A percentile compares a stretch with the other conserved stretches of the same genome.
Conservation (phyloP, 2,113 vertebrate genomes). For the Chrysemys picta region DNA sequence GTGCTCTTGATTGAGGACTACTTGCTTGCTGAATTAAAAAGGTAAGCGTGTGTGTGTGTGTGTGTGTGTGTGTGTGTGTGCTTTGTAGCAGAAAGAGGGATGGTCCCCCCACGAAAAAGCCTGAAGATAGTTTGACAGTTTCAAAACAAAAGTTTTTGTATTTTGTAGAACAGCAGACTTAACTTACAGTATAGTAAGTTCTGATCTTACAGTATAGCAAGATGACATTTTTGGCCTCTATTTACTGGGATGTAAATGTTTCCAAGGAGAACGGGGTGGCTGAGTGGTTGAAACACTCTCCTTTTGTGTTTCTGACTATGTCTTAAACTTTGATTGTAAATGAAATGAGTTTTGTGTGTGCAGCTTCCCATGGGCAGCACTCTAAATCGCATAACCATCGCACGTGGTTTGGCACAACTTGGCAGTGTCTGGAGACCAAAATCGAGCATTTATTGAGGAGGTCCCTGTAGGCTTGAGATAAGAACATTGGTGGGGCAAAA, state of each 20-base stretch:
- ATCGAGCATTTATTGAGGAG: neutral
- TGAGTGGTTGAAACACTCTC: neutral
- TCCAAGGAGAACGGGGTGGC: neutral
- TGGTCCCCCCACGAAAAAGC: neutral
- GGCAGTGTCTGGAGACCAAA: neutral
- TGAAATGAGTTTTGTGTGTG: neutral
- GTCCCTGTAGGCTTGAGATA: neutral
- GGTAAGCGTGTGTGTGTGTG: neutral
- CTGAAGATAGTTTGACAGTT: neutral
- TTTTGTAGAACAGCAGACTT: too few species aligned
- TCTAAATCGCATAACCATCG: neutral
- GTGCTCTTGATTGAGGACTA: neutral
- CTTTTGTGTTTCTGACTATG: neutral
- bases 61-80: rapidly evolving
- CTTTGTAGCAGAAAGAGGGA: neutral
- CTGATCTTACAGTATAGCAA: neutral
- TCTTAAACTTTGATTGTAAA: neutral
- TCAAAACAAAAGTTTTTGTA: too few species aligned
- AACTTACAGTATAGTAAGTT: neutral
- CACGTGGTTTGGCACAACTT: neutral
- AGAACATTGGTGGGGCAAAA: neutral
- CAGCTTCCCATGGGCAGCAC: neutral
- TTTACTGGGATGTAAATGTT: neutral
- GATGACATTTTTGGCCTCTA: neutral
- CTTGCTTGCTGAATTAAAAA: neutral